Conservation (phyloP, 1,140 invertebrate genomes). For the Drosophila navojoa region DNA sequence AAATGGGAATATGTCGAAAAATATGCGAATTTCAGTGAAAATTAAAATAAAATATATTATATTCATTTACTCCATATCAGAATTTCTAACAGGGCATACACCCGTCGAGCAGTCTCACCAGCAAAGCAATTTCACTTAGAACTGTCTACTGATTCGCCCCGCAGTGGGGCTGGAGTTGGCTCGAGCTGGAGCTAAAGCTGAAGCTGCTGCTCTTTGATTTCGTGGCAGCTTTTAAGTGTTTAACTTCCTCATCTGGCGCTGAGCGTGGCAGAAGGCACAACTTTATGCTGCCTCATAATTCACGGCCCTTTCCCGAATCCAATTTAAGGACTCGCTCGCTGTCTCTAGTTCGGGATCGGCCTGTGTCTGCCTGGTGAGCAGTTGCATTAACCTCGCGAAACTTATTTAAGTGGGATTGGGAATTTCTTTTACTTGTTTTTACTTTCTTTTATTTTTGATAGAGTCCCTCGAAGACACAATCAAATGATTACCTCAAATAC, state of each 20-base stretch:
- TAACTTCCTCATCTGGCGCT: slow-evolving; percentile 42
- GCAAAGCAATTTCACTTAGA: neutral
- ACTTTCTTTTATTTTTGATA: neutral
- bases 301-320: slow-evolving; percentile 33
- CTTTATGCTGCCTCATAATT: slow-evolving; percentile 65
- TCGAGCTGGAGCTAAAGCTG: neutral
- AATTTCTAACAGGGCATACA: neutral
- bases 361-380: slow-evolving; percentile 28
- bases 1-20: too few relatives aligned
- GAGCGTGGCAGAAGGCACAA: neutral
- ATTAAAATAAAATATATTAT: too few relatives aligned
- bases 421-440: neutral
- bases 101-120: neutral
- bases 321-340: neutral
- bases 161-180: neutral
- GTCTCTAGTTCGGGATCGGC: neutral
- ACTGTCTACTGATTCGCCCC: neutral
- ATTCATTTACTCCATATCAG: too few relatives aligned
- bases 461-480: slow-evolving; percentile 26
- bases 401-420: slow-evolving; percentile 28
- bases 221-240: slow-evolving; percentile 68
- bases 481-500: neutral
- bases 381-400: slow-evolving; percentile 41
- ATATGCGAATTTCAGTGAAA: too few relatives aligned
- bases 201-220: slow-evolving; percentile 62